These are phyloP conservation scores for Potamilus streckersoni DNA, from an alignment of 1,140 invertebrate species.

Conservation along the genomic window DNA sequence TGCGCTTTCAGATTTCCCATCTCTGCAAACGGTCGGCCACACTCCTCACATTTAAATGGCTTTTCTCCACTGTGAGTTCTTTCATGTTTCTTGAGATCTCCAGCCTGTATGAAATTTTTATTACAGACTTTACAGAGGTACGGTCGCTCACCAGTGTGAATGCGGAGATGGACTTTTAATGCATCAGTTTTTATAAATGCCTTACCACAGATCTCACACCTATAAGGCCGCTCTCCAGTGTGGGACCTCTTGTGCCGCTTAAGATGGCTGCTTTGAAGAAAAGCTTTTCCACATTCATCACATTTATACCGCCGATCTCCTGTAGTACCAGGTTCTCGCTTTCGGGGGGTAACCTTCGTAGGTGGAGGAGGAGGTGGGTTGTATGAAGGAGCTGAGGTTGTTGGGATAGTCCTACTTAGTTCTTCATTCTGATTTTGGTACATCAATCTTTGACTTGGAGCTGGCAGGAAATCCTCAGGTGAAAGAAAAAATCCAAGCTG, in stretches of 20 bases:
- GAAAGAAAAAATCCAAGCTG: too few species aligned
- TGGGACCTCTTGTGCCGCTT: constrained; percentile 8
- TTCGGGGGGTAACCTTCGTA: too few species aligned
- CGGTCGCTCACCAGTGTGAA: constrained; percentile 49
- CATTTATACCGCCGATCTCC: constrained; percentile 90
- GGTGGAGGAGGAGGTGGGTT: too few species aligned
- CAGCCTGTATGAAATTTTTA: constrained; percentile 34
- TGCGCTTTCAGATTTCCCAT: constrained; percentile 85
- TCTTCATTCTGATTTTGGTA: too few species aligned
- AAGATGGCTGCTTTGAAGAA: constrained; percentile 65
- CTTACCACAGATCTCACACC: constrained; percentile 55
- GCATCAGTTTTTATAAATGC: constrained; percentile 35
- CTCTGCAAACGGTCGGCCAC: constrained; percentile 21
- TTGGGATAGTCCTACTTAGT: too few species aligned
- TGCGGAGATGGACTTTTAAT: constrained; percentile 38
- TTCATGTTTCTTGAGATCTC: constrained; percentile 31
- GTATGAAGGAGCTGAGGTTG: too few species aligned
- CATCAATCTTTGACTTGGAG: too few species aligned
- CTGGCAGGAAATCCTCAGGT: too few species aligned
- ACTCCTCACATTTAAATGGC: constrained; percentile 38
- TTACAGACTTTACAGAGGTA: constrained; percentile 41
- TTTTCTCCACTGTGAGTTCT: constrained; percentile 45
- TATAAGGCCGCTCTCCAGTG: constrained; percentile 65
- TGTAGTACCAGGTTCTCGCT: constrained; percentile 46
- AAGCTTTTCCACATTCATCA: constrained; percentile 83